Evolutionary conservation across 1,140 invertebrate species (phyloP).

Genomic region (Venustaconcha ellipsiformis): DNA sequence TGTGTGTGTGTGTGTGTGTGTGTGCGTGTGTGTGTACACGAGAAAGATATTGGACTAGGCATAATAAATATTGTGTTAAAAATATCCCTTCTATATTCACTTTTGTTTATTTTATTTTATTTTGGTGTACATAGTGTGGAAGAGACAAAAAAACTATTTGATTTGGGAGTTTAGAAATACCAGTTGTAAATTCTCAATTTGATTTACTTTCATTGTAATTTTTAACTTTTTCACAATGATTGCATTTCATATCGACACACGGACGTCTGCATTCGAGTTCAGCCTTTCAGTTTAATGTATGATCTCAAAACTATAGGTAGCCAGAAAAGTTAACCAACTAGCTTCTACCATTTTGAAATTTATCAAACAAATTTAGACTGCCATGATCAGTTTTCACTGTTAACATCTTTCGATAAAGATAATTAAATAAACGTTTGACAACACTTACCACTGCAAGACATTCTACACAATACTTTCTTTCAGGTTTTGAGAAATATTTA

Average conservation of each 20-base stretch:
- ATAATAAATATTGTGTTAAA: too few relatives aligned
- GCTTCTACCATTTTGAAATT: constrained; percentile 39
- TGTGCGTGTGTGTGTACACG: too few relatives aligned
- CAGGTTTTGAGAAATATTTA: constrained; percentile 68
- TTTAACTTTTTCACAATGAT: too few relatives aligned
- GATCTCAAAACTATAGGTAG: constrained; percentile 50
- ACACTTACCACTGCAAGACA: constrained; percentile 41
- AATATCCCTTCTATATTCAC: too few relatives aligned
- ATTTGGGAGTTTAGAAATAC: too few relatives aligned
- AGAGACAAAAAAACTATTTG: too few relatives aligned
- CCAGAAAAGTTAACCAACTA: constrained; percentile 49
- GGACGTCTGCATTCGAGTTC: constrained; percentile 53
- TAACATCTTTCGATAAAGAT: constrained; percentile 40
- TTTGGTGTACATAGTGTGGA: too few relatives aligned
- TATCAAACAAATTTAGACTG: constrained; percentile 43
- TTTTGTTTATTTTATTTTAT: too few relatives aligned
- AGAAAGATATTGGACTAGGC: too few relatives aligned
- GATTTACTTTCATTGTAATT: too few relatives aligned
- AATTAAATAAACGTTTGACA: constrained; percentile 37
- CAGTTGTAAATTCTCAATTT: too few relatives aligned
- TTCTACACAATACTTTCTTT: constrained; percentile 59
- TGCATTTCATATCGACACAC: constrained; percentile 13
- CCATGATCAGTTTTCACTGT: constrained; percentile 44
- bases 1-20: too few relatives aligned
- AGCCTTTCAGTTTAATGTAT: constrained; percentile 38